These are phyloP conservation scores for Scolopax rusticola DNA, from an alignment of 2,797 vertebrate genomes.

Conservation along the genomic window DNA sequence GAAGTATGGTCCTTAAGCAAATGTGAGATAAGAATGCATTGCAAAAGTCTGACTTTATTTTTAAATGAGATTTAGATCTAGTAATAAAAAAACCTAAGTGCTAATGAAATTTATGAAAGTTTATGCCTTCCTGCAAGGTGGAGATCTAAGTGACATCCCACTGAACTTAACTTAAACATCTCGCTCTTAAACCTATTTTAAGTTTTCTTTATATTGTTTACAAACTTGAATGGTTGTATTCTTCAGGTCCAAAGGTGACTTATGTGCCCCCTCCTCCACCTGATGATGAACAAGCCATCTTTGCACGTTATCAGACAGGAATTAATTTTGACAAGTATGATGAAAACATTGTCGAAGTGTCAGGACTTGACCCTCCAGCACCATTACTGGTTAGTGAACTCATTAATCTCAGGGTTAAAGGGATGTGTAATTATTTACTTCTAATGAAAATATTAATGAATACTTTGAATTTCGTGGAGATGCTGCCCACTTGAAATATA, in stretches of 20 bases:
- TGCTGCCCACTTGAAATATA: not conserved
- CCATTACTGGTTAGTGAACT: conserved; percentile 86
- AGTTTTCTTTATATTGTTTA: not conserved
- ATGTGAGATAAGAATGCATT: not conserved
- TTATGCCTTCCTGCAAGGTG: not conserved
- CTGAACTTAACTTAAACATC: not conserved
- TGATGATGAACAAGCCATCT: conserved; percentile 88
- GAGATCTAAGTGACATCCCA: not conserved
- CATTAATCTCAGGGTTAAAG: not conserved
- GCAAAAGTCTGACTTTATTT: not conserved
- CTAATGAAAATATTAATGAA: not conserved
- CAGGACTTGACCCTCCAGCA: conserved; percentile 85
- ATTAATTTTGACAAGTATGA: conserved; percentile 97
- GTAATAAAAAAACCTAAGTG: not conserved
- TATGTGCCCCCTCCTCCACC: conserved; percentile 91
- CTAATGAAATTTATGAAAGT: not conserved
- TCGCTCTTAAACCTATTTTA: not conserved
- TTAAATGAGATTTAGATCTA: not conserved
- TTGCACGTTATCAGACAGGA: conserved; percentile 88
- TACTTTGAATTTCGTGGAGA: not conserved
- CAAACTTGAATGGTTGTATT: not conserved
- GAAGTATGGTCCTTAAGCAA: not conserved
- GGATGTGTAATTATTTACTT: not conserved
- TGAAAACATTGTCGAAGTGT: conserved; percentile 88
- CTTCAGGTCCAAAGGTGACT: conserved; percentile 87